Evolutionary conservation across 2,797 vertebrate genomes (phyloP).

Genomic region (Chlorospingus semifuscus): DNA sequence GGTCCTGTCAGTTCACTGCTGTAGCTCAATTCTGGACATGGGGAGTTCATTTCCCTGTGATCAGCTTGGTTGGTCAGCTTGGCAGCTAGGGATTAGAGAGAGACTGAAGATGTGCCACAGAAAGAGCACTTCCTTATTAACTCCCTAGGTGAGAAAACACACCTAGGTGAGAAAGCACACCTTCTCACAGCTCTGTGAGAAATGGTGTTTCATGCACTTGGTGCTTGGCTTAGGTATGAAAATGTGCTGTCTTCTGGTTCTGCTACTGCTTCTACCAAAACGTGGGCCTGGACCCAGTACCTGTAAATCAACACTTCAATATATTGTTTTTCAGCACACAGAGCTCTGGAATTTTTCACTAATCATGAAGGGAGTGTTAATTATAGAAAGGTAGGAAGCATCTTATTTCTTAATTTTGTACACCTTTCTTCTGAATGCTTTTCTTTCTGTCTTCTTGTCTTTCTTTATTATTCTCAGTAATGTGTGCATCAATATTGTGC

Average conservation of each 20-base stretch:
- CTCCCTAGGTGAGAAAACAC: not conserved
- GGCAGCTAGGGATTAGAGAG: not conserved
- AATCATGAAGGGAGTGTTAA: constrained; percentile 63
- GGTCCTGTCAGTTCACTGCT: not conserved
- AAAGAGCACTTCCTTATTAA: not conserved
- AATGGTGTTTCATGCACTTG: not conserved
- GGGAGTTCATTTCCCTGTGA: not conserved
- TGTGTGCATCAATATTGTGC: not conserved
- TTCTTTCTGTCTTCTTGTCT: not conserved
- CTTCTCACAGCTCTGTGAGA: not conserved
- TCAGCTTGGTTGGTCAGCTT: not conserved
- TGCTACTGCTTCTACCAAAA: not conserved
- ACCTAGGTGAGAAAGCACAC: not conserved
- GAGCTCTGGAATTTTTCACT: constrained; percentile 77
- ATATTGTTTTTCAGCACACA: constrained; percentile 73
- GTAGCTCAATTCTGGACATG: not conserved
- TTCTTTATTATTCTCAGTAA: not conserved
- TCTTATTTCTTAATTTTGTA: not conserved
- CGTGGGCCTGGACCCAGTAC: fast-evolving
- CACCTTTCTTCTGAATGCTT: not conserved
- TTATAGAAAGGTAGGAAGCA: constrained; percentile 73
- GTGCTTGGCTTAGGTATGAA: not conserved
- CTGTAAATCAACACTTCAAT: not conserved
- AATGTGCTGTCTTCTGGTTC: not conserved
- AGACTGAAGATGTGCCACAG: not conserved